Conservation (phyloP, 2,888 invertebrate genomes). For the Miltochrista miniata region DNA sequence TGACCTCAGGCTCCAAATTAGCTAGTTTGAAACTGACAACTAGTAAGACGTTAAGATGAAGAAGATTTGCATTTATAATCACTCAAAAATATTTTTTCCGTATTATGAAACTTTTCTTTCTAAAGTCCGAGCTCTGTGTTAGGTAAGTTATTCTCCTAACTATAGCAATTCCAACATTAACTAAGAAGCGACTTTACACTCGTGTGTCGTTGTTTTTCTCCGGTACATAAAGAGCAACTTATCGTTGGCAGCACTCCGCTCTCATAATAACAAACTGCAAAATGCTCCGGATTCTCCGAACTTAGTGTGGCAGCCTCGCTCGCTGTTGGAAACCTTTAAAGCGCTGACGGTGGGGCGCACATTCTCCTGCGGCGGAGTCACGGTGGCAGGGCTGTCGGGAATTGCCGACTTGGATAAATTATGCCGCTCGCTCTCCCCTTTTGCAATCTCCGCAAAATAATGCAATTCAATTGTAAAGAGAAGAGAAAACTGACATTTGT, state of each 20-base stretch:
- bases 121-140: conserved; percentile 22
- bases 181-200: conserved; percentile 36
- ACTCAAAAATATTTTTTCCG: background rate
- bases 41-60: no score
- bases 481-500: conserved; percentile 63
- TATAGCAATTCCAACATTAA: conserved; percentile 32
- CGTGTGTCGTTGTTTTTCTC: conserved; percentile 55
- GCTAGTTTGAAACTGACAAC: no score
- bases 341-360: conserved; percentile 75
- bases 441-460: conserved; percentile 74
- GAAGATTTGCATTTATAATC: background rate
- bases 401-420: conserved; percentile 76
- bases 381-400: conserved; percentile 73
- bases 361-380: conserved; percentile 69
- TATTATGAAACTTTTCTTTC: conserved; percentile 13
- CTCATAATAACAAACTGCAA: conserved; percentile 78
- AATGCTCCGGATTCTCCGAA: conserved; percentile 77
- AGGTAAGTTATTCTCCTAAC: conserved; percentile 35
- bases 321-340: conserved; percentile 73
- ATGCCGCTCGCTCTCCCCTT: conserved; percentile 70
- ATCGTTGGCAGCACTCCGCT: conserved; percentile 62
- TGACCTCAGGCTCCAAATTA: no score
- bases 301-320: conserved; percentile 67
- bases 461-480: conserved; percentile 71
- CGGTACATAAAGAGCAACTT: conserved; percentile 68